Percentiles rank a stretch among this genome's conserved stretches.
Conservation (phyloP, 2,797 vertebrate genomes). For the Mus caroli region DNA sequence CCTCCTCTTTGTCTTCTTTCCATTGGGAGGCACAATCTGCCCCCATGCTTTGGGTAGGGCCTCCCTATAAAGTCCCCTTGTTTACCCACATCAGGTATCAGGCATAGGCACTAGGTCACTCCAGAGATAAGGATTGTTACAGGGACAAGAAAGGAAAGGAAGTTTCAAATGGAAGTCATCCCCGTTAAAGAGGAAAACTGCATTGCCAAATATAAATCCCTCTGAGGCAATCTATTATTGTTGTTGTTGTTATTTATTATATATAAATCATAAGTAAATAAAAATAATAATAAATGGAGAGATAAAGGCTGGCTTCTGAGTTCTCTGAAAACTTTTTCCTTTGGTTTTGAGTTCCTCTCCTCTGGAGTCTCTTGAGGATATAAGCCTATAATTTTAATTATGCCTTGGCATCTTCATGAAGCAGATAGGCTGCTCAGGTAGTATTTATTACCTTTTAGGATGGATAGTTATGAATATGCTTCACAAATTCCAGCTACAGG, state of each 20-base stretch:
- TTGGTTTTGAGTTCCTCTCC: slow-evolving; percentile 64
- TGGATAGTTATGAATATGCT: slow-evolving; percentile 79
- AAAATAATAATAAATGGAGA: slow-evolving; percentile 28
- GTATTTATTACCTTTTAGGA: slow-evolving; percentile 83
- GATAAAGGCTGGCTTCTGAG: slow-evolving; percentile 59
- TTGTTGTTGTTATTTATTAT: neutral
- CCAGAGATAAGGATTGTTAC: neutral
- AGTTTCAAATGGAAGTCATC: slow-evolving; percentile 7
- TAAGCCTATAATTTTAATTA: slow-evolving; percentile 86
- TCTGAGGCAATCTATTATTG: neutral
- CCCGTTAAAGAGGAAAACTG: neutral
- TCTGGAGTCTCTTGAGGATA: slow-evolving; percentile 69
- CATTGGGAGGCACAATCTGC: neutral
- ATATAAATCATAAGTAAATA: neutral
- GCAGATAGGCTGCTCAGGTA: slow-evolving; percentile 81
- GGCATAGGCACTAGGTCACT: neutral
- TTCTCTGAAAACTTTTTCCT: slow-evolving; percentile 71
- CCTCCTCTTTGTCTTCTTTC: slow-evolving; percentile 11
- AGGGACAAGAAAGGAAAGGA: slow-evolving; percentile 58
- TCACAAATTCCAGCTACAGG: slow-evolving; percentile 80
- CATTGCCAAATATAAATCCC: slow-evolving; percentile 41
- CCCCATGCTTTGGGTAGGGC: neutral
- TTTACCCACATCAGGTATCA: neutral
- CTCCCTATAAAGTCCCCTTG: neutral
- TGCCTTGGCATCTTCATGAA: slow-evolving; percentile 84